Evolutionary conservation across 2,888 invertebrate species (phyloP).

Genomic region (Lydus trimaculatus): DNA sequence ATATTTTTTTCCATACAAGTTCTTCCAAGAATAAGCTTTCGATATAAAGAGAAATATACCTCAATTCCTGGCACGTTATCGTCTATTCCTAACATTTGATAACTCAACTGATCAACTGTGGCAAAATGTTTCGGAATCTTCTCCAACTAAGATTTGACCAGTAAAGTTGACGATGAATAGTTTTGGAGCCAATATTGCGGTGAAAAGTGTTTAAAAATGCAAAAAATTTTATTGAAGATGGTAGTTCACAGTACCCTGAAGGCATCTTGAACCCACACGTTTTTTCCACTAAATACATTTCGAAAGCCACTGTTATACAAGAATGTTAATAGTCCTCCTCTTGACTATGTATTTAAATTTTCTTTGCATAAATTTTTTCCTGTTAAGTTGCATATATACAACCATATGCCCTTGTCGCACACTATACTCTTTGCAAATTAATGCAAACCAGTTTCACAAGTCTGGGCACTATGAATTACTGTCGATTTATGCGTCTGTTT

Average conservation of each 20-base stretch:
- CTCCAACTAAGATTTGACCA: too few species aligned
- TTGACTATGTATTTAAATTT: neutral
- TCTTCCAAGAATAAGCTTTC: neutral
- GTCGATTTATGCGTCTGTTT: slow-evolving; percentile 8
- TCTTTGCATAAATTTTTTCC: neutral
- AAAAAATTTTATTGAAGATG: too few species aligned
- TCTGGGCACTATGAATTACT: slow-evolving; percentile 7
- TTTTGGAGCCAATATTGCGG: too few species aligned
- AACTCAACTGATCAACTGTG: too few species aligned
- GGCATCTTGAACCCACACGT: neutral
- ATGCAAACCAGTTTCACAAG: slow-evolving; percentile 8
- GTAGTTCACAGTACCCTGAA: neutral
- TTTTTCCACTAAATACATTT: neutral
- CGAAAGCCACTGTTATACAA: neutral
- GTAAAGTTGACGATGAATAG: too few species aligned
- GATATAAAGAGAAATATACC: neutral
- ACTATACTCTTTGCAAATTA: slow-evolving; percentile 1
- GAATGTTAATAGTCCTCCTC: neutral
- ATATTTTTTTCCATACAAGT: neutral
- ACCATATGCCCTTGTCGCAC: neutral
- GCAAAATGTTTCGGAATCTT: too few species aligned
- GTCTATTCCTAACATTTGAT: neutral
- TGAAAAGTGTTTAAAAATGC: too few species aligned
- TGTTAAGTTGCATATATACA: neutral
- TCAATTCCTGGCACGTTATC: neutral